Evolutionary conservation across 1,140 invertebrate genomes (phyloP).

Genomic region (Aphaenogaster rudis): DNA sequence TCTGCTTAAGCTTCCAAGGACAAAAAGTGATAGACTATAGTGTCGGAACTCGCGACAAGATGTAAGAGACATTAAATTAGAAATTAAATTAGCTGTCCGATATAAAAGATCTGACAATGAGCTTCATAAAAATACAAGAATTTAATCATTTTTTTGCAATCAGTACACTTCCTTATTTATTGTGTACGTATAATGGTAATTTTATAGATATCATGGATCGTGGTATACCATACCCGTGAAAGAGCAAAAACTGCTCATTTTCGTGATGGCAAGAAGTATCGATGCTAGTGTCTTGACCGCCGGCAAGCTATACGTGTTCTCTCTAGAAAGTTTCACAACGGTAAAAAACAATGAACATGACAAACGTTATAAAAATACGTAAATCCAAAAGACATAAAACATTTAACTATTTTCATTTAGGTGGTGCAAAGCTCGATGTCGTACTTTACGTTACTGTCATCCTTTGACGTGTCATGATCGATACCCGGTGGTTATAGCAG

Average conservation of each 20-base stretch:
- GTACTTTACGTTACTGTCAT: background rate
- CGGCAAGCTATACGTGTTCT: slow-evolving; percentile 33
- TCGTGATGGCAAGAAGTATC: slow-evolving; percentile 25
- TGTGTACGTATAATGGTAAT: background rate
- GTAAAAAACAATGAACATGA: background rate
- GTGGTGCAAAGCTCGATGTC: background rate
- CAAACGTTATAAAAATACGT: too few relatives aligned
- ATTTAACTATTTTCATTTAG: background rate
- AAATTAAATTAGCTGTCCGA: background rate
- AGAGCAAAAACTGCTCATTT: background rate
- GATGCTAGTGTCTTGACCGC: background rate
- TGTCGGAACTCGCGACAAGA: slow-evolving; percentile 11
- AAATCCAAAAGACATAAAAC: background rate
- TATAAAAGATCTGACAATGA: background rate
- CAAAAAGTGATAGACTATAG: slow-evolving; percentile 28
- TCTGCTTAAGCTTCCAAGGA: slow-evolving; percentile 28
- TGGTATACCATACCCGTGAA: slow-evolving; percentile 12
- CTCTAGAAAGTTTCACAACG: slow-evolving; percentile 27
- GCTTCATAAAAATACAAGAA: background rate
- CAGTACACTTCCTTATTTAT: background rate
- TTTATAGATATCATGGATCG: slow-evolving; percentile 22
- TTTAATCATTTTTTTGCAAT: background rate
- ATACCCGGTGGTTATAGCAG: background rate
- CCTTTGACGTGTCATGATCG: background rate
- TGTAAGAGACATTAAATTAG: slow-evolving; percentile 8